phyloP scores from a whole-genome alignment of 2,797 vertebrate species.

The Gobionotothen gibberifrons region DNA sequence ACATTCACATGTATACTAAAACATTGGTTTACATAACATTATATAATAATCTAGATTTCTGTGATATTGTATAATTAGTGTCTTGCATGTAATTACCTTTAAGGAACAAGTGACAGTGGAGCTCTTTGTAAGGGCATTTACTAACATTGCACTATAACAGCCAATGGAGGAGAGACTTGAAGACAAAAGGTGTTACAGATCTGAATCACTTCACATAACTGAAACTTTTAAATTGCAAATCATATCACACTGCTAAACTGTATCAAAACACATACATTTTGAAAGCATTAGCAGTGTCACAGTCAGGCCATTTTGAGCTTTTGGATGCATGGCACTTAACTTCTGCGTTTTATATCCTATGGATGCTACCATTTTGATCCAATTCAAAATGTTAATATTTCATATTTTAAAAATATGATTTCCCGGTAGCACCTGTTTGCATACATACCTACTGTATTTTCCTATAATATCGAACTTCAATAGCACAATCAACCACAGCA shows the following conservation, averaged over 20 bases:
- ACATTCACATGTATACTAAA: background rate
- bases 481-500: background rate
- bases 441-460: background rate
- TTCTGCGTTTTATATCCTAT: background rate
- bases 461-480: background rate
- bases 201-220: background rate
- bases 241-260: background rate
- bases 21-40: background rate
- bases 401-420: background rate
- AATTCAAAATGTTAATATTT: background rate
- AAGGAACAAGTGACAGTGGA: background rate
- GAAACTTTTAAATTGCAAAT: background rate
- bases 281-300: background rate
- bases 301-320: conserved; percentile 30
- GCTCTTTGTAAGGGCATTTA: background rate
- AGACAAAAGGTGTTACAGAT: background rate
- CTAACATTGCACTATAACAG: background rate
- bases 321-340: background rate
- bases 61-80: background rate
- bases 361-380: background rate
- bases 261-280: background rate
- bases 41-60: background rate
- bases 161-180: background rate
- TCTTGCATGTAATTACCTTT: background rate
- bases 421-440: too few species aligned